A percentile compares a stretch with the other conserved stretches of the same genome.
Evolutionary conservation across 1,140 invertebrate genomes (phyloP).

Genomic region (Monomorium pharaonis): DNA sequence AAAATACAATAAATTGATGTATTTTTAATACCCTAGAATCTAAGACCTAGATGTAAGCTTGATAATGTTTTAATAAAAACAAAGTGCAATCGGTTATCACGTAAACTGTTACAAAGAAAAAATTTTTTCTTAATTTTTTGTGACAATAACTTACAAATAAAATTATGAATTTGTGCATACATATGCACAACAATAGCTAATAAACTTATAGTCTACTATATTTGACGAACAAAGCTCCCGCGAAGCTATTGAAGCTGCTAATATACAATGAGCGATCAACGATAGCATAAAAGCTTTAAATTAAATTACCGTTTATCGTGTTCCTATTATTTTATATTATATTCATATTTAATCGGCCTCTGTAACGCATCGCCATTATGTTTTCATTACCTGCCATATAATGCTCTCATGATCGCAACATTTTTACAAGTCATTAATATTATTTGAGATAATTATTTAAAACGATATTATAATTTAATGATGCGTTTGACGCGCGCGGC

Average conservation of each 20-base stretch:
- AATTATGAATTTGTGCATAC: neutral
- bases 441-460: conserved; percentile 35
- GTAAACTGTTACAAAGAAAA: neutral
- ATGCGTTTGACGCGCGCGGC: neutral
- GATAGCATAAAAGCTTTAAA: conserved; percentile 43
- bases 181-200: neutral
- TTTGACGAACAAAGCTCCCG: conserved; percentile 22
- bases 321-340: conserved; percentile 47
- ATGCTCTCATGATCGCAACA: conserved; percentile 1
- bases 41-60: no score
- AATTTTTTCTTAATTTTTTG: neutral
- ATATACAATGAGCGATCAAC: conserved; percentile 40
- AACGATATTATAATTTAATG: conserved; percentile 14
- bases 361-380: conserved; percentile 11
- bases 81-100: neutral
- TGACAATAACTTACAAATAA: neutral
- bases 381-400: conserved; percentile 30
- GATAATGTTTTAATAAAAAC: neutral
- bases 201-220: conserved; percentile 41
- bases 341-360: conserved; percentile 44
- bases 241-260: conserved; percentile 40
- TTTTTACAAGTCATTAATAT: conserved; percentile 27
- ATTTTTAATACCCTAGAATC: neutral
- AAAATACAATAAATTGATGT: neutral
- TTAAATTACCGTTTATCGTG: conserved; percentile 49